Base-by-base conservation (phyloP, 2,797 vertebrate species). In the Sebastes umbrosus region DNA sequence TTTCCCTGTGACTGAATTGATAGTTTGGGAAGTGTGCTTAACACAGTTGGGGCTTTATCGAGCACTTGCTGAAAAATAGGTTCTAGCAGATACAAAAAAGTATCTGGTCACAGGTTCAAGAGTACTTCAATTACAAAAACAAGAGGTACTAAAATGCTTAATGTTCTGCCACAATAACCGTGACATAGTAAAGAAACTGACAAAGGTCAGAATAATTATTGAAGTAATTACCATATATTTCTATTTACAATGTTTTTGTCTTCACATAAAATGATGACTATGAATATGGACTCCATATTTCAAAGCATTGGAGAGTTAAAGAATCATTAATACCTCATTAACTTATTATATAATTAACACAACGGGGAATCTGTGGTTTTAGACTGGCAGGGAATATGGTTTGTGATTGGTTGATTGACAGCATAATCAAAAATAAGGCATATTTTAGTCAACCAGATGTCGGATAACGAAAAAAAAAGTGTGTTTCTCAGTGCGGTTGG, bases 101-200 rank as follows among this genome's bases (percentile, higher is more conserved):
- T 57, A 36, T 72, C 2, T 22, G 43, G 46, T 72, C 36, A 46
- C 5, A 72, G 29, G 25, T 57, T 79, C 14, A 64, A 31, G 7
- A 69, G 29, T 63, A 31, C 74, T 83, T 87, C 64, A 80, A 78
- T 82, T 72, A 79, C 8, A 66, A 34, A 74, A 83, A 75, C 63
- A 72, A 18, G 65, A 73, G n/a, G 22, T n/a, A 46, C 46, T 84
- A 31, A 80, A 76, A 64, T 67, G 64, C 13, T 4, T 69, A 75
- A 78, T 73, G 58, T 64, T 58, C 20, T 29, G 27, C 50, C 31
- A 63, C 20, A 79, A 20, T 54, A 27, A 65, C 70, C 4, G 2
- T 64, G 60, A 54, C 55, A 75, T 34, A 46, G 29, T 64, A 71
- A 77, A 84, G 62, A 73, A 67, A 57, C 8, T 4, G 34, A 59